Conservation (phyloP, 2,888 invertebrate genomes). For the Scaptomyza tumidula region DNA sequence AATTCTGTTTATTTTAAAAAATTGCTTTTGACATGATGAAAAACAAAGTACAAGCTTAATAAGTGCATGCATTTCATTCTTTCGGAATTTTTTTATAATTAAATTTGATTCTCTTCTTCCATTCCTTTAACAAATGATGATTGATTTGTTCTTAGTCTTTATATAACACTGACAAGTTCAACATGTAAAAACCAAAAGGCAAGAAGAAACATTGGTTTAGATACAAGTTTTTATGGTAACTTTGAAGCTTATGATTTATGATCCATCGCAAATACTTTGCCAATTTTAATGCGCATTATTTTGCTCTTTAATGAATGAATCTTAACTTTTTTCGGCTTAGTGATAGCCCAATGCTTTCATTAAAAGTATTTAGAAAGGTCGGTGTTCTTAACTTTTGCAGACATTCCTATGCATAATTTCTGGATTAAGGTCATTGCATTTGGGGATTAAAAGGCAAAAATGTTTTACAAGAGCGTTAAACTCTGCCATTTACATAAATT, state of each 20-base stretch:
- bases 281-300: too few species aligned
- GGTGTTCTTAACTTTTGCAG: not conserved
- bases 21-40: not conserved
- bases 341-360: not conserved
- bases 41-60: too few species aligned
- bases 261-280: not conserved
- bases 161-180: too few species aligned
- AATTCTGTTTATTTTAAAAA: not conserved
- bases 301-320: not conserved
- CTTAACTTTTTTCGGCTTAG: too few species aligned
- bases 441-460: slow-evolving; percentile 30
- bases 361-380: slow-evolving; percentile 7
- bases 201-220: not conserved
- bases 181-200: too few species aligned
- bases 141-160: too few species aligned
- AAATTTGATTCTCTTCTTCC: too few species aligned
- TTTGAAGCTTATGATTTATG: not conserved
- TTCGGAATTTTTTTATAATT: too few species aligned
- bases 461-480: slow-evolving; percentile 23
- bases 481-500: slow-evolving; percentile 43
- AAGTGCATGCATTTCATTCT: too few species aligned
- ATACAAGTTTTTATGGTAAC: too few species aligned
- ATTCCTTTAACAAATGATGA: too few species aligned
- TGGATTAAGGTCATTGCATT: slow-evolving; percentile 47
- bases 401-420: slow-evolving; percentile 38